Evolutionary conservation across 2,797 vertebrate species (phyloP).

Genomic region (Hoplostethus mediterraneus): DNA sequence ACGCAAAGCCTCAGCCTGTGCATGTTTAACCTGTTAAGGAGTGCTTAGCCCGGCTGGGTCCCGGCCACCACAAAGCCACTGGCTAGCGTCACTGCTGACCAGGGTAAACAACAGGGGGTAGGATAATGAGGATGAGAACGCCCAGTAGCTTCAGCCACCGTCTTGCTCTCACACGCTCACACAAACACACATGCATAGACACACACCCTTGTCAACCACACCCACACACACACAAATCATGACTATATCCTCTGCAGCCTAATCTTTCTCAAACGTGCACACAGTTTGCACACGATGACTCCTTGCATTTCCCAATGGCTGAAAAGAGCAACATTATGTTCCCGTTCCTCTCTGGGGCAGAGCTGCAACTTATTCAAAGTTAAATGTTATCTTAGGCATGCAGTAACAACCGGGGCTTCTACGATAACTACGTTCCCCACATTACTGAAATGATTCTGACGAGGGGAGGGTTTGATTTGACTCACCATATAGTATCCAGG

Average conservation of each 20-base stretch:
- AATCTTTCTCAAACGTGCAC: not conserved
- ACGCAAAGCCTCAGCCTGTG: conserved; percentile 10
- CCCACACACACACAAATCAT: no score
- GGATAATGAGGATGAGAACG: conserved; percentile 68
- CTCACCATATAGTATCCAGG: conserved; percentile 98
- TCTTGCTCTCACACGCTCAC: conserved; percentile 22
- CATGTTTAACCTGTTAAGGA: conserved; percentile 55
- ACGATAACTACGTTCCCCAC: no score
- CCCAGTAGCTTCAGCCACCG: conserved; percentile 48
- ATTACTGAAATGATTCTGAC: not conserved
- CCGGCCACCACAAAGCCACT: conserved; percentile 40
- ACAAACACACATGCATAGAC: conserved; percentile 25
- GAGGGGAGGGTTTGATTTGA: conserved; percentile 9
- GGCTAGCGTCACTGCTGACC: conserved; percentile 59
- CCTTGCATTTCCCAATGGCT: no score
- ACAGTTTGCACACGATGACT: not conserved
- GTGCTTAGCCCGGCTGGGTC: conserved; percentile 32
- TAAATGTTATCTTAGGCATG: no score
- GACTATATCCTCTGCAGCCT: no score
- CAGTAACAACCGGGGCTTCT: no score
- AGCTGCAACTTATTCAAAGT: no score
- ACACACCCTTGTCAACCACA: not conserved
- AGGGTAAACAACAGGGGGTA: conserved; percentile 50
- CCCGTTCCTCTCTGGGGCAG: no score
- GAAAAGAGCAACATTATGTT: no score